These are phyloP conservation scores for Oxyruncus cristatus DNA, from an alignment of 2,113 vertebrate species.

Conservation along the genomic window DNA sequence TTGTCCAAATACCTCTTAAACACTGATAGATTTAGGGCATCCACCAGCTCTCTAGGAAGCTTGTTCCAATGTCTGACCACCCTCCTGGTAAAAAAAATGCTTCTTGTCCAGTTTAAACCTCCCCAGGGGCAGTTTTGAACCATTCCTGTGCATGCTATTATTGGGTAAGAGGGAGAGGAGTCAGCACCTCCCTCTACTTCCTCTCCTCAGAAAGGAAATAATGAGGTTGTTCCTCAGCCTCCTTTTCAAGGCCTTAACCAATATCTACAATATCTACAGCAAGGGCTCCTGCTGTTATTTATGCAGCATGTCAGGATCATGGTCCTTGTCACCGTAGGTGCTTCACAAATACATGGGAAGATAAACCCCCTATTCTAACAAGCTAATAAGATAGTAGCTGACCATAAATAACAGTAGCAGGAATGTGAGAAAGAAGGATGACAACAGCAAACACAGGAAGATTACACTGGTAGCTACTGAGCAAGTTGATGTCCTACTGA, in stretches of 20 bases:
- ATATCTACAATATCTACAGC: not conserved
- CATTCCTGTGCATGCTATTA: not conserved
- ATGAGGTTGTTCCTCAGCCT: not conserved
- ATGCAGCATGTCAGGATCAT: not conserved
- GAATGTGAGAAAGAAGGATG: constrained; percentile 8
- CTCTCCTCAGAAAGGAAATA: not conserved
- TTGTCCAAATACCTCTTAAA: not conserved
- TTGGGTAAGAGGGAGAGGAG: not conserved
- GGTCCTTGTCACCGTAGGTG: not conserved
- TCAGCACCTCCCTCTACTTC: not conserved
- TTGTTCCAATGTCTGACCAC: not conserved
- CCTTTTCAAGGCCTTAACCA: not conserved
- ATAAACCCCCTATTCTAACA: not conserved
- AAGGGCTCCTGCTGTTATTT: not conserved
- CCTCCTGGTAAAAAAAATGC: fast-evolving
- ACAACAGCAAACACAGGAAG: not conserved
- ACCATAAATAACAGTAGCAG: constrained; percentile 12
- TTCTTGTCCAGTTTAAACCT: not conserved
- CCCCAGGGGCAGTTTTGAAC: not conserved
- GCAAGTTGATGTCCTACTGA: not conserved
- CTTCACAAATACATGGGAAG: not conserved
- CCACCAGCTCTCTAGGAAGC: not conserved
- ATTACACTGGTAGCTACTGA: constrained; percentile 6
- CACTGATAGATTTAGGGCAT: not conserved
- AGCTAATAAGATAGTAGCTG: not conserved